phyloP scores from a whole-genome alignment of 2,113 vertebrate genomes.

The Neodontobutis hainanensis region DNA sequence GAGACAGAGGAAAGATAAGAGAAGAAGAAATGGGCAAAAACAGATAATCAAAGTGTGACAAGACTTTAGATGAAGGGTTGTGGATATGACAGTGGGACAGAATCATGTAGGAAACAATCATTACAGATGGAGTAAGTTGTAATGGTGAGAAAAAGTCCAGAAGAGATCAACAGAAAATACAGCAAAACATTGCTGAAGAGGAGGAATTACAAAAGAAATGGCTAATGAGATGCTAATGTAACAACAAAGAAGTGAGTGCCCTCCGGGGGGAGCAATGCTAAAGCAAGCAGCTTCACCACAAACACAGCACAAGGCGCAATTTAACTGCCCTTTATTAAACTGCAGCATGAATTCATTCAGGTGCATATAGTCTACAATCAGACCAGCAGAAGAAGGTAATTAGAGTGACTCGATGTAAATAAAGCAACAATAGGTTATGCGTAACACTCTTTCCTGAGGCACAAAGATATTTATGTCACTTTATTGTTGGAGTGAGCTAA shows the following conservation, averaged over 20 bases:
- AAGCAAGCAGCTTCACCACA: conserved; percentile 38
- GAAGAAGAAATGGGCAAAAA: conserved; percentile 14
- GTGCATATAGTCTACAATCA: conserved; percentile 34
- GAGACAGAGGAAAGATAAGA: neutral
- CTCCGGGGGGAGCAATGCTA: conserved; percentile 60
- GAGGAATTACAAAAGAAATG: conserved; percentile 49
- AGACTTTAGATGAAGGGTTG: conserved; percentile 3
- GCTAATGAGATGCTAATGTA: conserved; percentile 73
- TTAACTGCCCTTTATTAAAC: conserved; percentile 49
- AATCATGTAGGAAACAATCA: neutral
- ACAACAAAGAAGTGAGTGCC: conserved; percentile 67
- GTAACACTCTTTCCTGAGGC: too few species aligned
- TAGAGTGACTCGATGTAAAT: conserved; percentile 17
- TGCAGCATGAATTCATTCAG: conserved; percentile 37
- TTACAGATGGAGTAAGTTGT: conserved; percentile 28
- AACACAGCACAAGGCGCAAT: conserved; percentile 29
- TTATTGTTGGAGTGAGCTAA: neutral
- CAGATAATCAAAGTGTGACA: conserved; percentile 16
- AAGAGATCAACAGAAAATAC: conserved; percentile 7
- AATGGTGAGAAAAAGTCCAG: neutral
- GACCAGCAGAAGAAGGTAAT: conserved; percentile 20
- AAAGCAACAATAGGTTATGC: neutral
- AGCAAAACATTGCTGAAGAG: conserved; percentile 27
- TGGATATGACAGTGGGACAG: conserved; percentile 8
- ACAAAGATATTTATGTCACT: neutral